Evolutionary conservation across 2,888 invertebrate genomes (phyloP).

Genomic region (Trichopoda pennipes): DNA sequence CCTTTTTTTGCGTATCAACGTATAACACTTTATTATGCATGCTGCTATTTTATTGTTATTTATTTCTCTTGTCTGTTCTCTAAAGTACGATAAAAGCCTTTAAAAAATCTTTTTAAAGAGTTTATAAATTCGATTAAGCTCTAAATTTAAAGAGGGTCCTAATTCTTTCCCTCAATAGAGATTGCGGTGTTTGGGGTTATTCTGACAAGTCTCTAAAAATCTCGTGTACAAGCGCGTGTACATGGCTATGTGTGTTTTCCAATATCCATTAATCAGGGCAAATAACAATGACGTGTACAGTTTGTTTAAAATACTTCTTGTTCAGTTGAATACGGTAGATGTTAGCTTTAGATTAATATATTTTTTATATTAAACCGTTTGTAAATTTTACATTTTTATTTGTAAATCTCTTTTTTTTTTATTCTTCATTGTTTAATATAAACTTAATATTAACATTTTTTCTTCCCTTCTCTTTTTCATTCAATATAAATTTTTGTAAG

Average conservation of each 20-base stretch:
- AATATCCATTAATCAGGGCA: neutral
- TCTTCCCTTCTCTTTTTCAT: neutral
- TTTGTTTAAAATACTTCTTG: conserved; percentile 17
- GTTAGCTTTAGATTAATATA: neutral
- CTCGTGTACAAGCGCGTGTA: neutral
- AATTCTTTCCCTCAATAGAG: neutral
- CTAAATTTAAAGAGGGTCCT: conserved; percentile 6
- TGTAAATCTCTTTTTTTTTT: neutral
- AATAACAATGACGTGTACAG: neutral
- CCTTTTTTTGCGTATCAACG: conserved; percentile 11
- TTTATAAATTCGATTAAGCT: conserved; percentile 14
- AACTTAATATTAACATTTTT: conserved; percentile 12
- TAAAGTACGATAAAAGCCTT: conserved; percentile 16
- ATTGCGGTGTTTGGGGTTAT: neutral
- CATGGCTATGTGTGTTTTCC: conserved; percentile 20
- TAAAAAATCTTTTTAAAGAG: conserved; percentile 21
- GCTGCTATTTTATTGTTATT: conserved; percentile 19
- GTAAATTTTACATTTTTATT: neutral
- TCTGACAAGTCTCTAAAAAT: neutral
- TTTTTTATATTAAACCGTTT: conserved; percentile 10
- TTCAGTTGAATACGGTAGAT: conserved; percentile 8
- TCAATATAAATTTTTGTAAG: neutral
- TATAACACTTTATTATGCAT: conserved; percentile 22
- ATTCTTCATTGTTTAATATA: neutral
- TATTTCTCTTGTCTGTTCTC: neutral